These are phyloP conservation scores for Oostethus manadensis DNA, from an alignment of 2,113 vertebrate species.

Conservation along the genomic window DNA sequence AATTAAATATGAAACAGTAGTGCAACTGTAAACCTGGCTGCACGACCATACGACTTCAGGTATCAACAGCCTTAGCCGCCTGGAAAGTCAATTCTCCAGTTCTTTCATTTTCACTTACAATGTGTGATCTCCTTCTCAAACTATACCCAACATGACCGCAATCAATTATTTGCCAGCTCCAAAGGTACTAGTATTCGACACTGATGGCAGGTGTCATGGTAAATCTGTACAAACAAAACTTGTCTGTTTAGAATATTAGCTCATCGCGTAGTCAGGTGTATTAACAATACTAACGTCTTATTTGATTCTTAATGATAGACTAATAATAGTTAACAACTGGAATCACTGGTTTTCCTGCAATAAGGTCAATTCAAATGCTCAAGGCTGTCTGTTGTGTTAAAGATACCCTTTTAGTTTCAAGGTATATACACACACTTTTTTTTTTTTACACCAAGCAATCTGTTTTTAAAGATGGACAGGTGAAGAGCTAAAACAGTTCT, in stretches of 20 bases:
- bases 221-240: neutral
- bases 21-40: conserved; percentile 75
- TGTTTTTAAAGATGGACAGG: neutral
- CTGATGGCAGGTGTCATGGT: neutral
- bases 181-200: conserved; percentile 2
- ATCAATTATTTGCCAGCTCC: neutral
- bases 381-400: conserved; percentile 34
- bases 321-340: neutral
- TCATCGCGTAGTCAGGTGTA: neutral
- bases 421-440: no score
- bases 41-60: conserved; percentile 41
- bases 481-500: neutral
- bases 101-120: neutral
- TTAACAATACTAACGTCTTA: neutral
- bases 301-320: neutral
- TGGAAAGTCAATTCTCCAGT: conserved; percentile 3
- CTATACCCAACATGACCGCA: neutral
- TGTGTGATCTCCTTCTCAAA: neutral
- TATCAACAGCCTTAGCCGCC: conserved; percentile 27
- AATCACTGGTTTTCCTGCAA: conserved; percentile 4
- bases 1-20: conserved; percentile 77
- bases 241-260: neutral
- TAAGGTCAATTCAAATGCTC: conserved; percentile 21
- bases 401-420: neutral
- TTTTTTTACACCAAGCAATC: neutral